A percentile compares a stretch with the other conserved stretches of the same genome.
phyloP scores from a whole-genome alignment of 2,797 vertebrate genomes.

The Columba guinea region DNA sequence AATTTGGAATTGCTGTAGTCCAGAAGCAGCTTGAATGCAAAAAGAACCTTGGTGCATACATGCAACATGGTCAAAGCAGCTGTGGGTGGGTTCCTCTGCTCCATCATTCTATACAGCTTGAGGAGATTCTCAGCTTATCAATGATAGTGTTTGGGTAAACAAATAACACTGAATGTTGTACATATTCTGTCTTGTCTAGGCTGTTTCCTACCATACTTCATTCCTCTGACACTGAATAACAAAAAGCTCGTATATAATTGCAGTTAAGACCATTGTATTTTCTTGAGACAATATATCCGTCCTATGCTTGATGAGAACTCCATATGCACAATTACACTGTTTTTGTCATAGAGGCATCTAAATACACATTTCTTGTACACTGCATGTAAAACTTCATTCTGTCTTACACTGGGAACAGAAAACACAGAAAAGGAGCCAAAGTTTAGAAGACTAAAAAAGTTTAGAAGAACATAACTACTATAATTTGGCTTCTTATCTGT shows the following conservation, averaged over 20 bases:
- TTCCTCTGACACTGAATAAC: background rate
- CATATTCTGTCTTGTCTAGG: background rate
- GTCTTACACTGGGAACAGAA: background rate
- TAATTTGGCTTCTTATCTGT: background rate
- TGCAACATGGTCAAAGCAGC: background rate
- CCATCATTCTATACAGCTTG: fast-evolving
- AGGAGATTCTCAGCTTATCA: background rate
- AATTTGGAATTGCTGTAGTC: background rate
- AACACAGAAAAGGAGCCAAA: background rate
- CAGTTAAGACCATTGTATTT: background rate
- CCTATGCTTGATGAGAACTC: slow-evolving; percentile 1
- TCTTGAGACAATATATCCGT: background rate
- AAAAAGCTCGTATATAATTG: background rate
- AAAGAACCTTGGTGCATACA: background rate
- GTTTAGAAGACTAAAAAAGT: background rate
- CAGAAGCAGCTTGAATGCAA: background rate
- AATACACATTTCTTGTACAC: background rate
- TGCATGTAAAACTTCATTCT: background rate
- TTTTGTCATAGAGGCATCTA: background rate
- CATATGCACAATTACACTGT: background rate
- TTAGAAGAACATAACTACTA: background rate
- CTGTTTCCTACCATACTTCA: background rate
- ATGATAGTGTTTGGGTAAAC: background rate
- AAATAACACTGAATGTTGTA: background rate
- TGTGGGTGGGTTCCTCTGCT: background rate